phyloP scores from a whole-genome alignment of 1,140 invertebrate species.

The Eulimnadia texana region DNA sequence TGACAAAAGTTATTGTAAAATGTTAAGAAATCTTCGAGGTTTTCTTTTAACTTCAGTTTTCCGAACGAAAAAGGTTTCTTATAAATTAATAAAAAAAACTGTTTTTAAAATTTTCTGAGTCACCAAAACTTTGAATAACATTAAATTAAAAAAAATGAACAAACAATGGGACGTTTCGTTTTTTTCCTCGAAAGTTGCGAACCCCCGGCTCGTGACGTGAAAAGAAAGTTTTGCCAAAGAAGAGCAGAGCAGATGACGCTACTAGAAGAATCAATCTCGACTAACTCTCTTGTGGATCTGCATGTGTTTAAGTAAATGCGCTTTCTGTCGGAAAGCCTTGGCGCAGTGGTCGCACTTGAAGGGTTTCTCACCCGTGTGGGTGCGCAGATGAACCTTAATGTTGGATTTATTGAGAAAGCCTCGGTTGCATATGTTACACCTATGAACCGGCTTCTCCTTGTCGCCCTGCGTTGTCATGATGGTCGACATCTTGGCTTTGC shows the following conservation, averaged over 20 bases:
- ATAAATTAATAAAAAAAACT: too few species aligned
- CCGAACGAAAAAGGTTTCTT: too few species aligned
- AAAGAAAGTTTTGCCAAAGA: too few species aligned
- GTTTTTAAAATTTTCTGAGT: too few species aligned
- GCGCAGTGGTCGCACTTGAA: constrained; percentile 83
- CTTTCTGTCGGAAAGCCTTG: constrained; percentile 61
- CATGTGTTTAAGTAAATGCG: constrained; percentile 76
- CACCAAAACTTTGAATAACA: too few species aligned
- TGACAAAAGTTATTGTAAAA: too few species aligned
- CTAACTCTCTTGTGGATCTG: constrained; percentile 65
- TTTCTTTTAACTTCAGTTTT: too few species aligned
- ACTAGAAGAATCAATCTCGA: constrained; percentile 32
- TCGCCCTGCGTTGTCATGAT: constrained; percentile 22
- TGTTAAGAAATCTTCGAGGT: too few species aligned
- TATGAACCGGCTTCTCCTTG: constrained; percentile 78
- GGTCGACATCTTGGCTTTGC: constrained; percentile 3
- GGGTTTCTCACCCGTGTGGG: constrained; percentile 87
- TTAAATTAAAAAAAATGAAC: too few species aligned
- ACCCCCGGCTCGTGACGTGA: too few species aligned
- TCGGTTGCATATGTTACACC: constrained; percentile 74
- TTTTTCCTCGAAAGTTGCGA: too few species aligned
- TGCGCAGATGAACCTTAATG: constrained; percentile 81
- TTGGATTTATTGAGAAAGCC: constrained; percentile 86
- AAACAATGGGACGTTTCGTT: too few species aligned
- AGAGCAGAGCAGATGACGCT: not conserved